phyloP scores from a whole-genome alignment of 1,140 invertebrate genomes.

The Matsumurasca onukii region DNA sequence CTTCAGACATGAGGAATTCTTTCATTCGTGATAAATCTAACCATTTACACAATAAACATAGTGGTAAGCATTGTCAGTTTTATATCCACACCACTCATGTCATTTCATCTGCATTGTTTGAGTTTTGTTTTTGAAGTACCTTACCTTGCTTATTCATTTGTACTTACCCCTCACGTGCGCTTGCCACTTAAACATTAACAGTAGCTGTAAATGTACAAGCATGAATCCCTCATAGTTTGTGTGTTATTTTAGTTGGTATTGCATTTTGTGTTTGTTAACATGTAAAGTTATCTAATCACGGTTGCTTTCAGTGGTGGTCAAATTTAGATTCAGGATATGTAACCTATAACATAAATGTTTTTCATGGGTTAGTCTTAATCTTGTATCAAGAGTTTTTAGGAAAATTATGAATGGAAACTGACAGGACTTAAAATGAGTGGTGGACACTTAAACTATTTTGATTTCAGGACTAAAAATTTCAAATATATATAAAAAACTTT shows the following conservation, averaged over 20 bases:
- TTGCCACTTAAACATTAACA: neutral
- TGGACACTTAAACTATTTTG: too few species aligned
- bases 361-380: too few species aligned
- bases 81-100: neutral
- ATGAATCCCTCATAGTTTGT: neutral
- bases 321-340: too few species aligned
- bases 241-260: neutral
- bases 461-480: too few species aligned
- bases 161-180: slow-evolving; percentile 9
- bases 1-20: slow-evolving; percentile 31
- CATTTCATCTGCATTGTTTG: neutral
- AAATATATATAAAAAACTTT: too few species aligned
- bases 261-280: too few species aligned
- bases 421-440: too few species aligned
- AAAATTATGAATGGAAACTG: too few species aligned
- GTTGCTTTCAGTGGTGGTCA: too few species aligned
- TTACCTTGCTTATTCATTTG: neutral
- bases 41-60: slow-evolving; percentile 26
- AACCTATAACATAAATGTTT: too few species aligned
- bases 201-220: neutral
- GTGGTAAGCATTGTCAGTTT: slow-evolving; percentile 29
- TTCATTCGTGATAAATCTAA: slow-evolving; percentile 33
- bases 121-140: neutral
- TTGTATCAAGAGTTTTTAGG: too few species aligned
- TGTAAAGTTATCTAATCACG: too few species aligned